Base-by-base conservation (phyloP, 2,797 vertebrate species). In the Streptopelia turtur region DNA sequence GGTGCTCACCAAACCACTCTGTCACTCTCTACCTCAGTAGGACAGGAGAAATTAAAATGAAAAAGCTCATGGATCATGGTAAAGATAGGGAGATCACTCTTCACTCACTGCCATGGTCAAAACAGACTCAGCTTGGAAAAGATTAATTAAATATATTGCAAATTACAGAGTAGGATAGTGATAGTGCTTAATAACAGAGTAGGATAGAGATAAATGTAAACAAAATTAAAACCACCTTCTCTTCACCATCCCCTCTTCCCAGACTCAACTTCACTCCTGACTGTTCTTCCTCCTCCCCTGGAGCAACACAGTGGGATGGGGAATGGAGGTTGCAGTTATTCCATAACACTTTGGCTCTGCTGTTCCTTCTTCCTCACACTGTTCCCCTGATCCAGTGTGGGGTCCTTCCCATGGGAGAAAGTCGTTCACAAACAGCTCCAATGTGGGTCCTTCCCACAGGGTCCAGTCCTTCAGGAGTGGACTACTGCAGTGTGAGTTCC, bases 381-480 rank as follows among this genome's bases (percentile, higher is more conserved):
- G 16, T 76, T 71, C 8, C 7, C 10, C 25, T 52, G 1, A 5
- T 65, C 31, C 27, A 56, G 10, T 0, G 0, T 18, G 16, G 9
- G 5, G 8, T 55, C 4, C 13, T 5, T 35, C 25, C 10, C n/a
- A 39, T 0, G 0, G 41, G 16, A 65, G 13, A 35, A 11, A 50
- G 11, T 35, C 1, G 16, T 75, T 88, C 28, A 66, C 17, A 56
- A 35, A 31, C 18, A 76, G 14, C 33, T 86, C 4, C 20, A 71
- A 1, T 2, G 2, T 21, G 14, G 2, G 3, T 52, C 30, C 21
- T 68, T 60, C 9, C 49, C 23, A 59, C 0, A 0, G 18, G 12
- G 6, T 39, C 13, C 25, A 18, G 5, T 78, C 15, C 52, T 52
- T 74, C 24, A 25, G 7, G 41, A 72, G 52, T 13, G 10, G 27